Evolutionary conservation across 2,797 vertebrate genomes (phyloP).

Genomic region (Euphonia xanthogaster): DNA sequence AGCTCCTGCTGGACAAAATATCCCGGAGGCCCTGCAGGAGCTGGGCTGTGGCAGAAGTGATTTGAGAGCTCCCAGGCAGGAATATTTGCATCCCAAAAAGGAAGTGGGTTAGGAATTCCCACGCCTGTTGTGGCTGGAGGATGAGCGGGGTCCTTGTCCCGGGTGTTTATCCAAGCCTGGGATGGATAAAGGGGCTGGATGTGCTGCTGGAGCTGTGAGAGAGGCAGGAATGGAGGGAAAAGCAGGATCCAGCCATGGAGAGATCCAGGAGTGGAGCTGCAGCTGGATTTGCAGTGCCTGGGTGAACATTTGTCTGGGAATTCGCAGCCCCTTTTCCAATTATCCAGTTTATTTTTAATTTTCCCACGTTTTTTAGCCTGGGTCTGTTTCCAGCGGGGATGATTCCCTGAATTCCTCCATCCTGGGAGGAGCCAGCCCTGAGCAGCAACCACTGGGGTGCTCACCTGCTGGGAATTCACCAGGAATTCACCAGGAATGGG

Average conservation of each 20-base stretch:
- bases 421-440: not conserved
- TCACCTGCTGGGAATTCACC: not conserved
- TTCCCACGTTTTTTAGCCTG: not conserved
- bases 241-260: not conserved
- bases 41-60: not conserved
- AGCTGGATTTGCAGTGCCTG: not conserved
- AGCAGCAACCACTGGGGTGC: fast-evolving
- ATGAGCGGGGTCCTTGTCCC: fast-evolving
- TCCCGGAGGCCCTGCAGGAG: fast-evolving
- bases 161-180: not conserved
- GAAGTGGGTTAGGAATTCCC: not conserved
- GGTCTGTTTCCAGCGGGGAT: fast-evolving
- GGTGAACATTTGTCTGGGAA: fast-evolving
- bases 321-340: not conserved
- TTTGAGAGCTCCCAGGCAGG: not conserved
- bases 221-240: not conserved
- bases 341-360: fast-evolving
- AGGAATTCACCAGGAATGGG: not conserved
- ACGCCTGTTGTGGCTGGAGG: not conserved
- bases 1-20: fast-evolving
- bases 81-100: not conserved
- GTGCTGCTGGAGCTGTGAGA: fast-evolving
- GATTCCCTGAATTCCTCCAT: not conserved
- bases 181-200: not conserved
- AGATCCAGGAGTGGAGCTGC: not conserved